Evolutionary conservation across 2,888 invertebrate genomes (phyloP), one percentile per base, ranked within the genome.

Genomic region (Branchipolynoe longqiensis): DNA sequence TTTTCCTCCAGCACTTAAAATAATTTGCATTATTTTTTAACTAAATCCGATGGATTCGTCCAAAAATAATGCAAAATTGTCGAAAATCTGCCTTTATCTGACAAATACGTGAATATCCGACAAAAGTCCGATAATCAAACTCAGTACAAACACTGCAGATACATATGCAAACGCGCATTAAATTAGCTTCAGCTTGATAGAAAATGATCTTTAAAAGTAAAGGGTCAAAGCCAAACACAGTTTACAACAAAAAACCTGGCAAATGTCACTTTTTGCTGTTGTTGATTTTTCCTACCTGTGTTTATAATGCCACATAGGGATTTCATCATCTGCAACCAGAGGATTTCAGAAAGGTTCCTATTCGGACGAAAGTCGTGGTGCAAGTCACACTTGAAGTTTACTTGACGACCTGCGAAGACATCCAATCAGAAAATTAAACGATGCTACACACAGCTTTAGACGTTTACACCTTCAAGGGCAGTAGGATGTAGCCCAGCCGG

Each of bases 341-440:
- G 8, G 0, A 78, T 2, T 12, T n/a, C 8, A 6, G 12, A 8
- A 25, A 78, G 18, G 14, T n/a, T 78, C 31, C 28, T 48, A 78
- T 48, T 48, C 14, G 78, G 78, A 6, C 78, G 22, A 18, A 78
- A 48, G 54, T 78, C 78, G 28, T 78, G 78, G 1, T 18, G 6
- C 54, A 78, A 14, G 48, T 78, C 78, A 22, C 48, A 48, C n/a
- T 2, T 78, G 54, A 78, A 78, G 28, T 25, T 12, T n/a, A 78
- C 78, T 18, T 12, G 18, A 22, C 78, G 40, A 12, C 48, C 78
- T 78, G 33, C 0, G 33, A 28, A 36, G n/a, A 69, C 4, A 33
- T 6, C 36, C 6, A 69, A n/a, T 6, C 8, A 6, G 8, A 25
- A 25, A 22, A 12, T 28, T 62, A 25, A 62, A 25, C 14, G 62